Conservation (phyloP, 2,888 invertebrate genomes). For the Gibbula magus region DNA sequence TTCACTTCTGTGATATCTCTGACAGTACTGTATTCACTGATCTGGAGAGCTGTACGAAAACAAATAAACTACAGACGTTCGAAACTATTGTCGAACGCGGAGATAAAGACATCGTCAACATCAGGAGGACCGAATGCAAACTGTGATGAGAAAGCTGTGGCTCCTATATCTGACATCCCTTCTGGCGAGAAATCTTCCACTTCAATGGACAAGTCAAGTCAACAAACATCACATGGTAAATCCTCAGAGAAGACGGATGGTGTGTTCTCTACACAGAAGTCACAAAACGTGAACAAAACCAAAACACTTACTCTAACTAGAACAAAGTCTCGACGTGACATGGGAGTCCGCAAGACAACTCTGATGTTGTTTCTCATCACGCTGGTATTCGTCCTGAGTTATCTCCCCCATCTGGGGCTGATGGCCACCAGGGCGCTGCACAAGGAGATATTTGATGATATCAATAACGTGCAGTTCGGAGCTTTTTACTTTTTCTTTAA, state of each 20-base stretch:
- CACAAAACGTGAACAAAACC: no score
- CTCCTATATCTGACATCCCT: no score
- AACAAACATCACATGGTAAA: no score
- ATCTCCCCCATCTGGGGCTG: conserved; percentile 44
- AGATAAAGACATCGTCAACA: no score
- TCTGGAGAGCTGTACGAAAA: conserved; percentile 2
- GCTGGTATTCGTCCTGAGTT: conserved; percentile 44
- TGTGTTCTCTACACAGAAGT: no score
- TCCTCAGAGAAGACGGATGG: no score
- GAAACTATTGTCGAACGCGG: no score
- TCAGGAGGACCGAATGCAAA: no score
- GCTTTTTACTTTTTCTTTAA: conserved; percentile 48
- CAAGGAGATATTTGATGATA: conserved; percentile 37
- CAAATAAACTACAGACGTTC: neutral
- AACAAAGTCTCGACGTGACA: neutral
- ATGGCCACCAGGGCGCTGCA: conserved; percentile 38
- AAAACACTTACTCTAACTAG: no score
- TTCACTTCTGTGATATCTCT: conserved; percentile 21
- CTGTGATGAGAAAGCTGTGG: no score
- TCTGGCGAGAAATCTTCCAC: no score
- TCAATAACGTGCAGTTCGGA: conserved; percentile 34
- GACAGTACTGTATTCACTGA: conserved; percentile 25
- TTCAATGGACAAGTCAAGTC: no score
- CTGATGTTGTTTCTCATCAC: conserved; percentile 50
- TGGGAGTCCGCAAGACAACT: conserved; percentile 43